Evolutionary conservation across 2,888 invertebrate genomes (phyloP).

Genomic region (Orgyia antiqua): DNA sequence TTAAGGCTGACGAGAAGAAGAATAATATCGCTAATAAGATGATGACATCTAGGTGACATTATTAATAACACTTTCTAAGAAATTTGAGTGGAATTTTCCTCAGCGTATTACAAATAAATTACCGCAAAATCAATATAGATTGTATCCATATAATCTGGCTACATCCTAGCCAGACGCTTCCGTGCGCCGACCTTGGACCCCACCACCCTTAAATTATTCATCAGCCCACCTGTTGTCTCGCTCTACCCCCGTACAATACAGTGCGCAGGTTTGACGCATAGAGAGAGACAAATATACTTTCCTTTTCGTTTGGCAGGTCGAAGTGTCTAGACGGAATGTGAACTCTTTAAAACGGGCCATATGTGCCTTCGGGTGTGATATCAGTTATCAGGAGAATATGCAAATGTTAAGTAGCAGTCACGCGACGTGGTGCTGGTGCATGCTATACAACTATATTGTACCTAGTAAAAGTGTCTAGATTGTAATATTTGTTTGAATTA

Average conservation of each 20-base stretch:
- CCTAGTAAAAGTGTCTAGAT: too few species aligned
- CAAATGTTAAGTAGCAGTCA: slow-evolving; percentile 37
- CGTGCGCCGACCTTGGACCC: slow-evolving; percentile 69
- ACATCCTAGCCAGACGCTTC: slow-evolving; percentile 69
- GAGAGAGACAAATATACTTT: slow-evolving; percentile 42
- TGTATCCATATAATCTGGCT: slow-evolving; percentile 53
- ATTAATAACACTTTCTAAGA: too few species aligned
- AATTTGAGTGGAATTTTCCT: too few species aligned
- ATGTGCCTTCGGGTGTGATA: slow-evolving; percentile 34
- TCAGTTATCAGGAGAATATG: slow-evolving; percentile 37
- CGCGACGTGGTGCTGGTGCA: slow-evolving; percentile 30
- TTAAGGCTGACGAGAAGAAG: too few species aligned
- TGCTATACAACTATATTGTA: slow-evolving; percentile 15
- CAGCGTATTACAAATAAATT: slow-evolving; percentile 35
- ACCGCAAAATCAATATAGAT: slow-evolving; percentile 56
- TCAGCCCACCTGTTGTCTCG: slow-evolving; percentile 63
- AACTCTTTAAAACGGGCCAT: slow-evolving; percentile 63
- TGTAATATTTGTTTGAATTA: too few species aligned
- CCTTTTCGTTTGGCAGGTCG: slow-evolving; percentile 63
- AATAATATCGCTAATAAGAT: too few species aligned
- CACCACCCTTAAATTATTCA: slow-evolving; percentile 39
- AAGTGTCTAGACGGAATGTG: slow-evolving; percentile 73
- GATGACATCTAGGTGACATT: too few species aligned
- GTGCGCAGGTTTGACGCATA: slow-evolving; percentile 68
- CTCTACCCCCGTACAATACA: slow-evolving; percentile 33